These are phyloP conservation scores for Amorpha juglandis DNA, from an alignment of 2,888 invertebrate genomes.

Conservation along the genomic window DNA sequence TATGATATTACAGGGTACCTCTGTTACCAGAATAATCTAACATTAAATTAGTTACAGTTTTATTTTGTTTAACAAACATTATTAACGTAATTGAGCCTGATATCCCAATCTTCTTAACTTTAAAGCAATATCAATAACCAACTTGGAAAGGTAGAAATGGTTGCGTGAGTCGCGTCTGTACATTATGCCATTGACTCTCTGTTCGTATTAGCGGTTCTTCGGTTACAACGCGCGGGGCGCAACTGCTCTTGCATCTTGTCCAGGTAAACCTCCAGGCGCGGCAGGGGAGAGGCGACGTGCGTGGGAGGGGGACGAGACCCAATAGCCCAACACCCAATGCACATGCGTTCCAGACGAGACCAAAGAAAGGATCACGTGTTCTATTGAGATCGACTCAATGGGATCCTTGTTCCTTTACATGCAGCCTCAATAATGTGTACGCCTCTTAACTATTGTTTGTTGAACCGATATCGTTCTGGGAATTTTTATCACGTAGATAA, in stretches of 20 bases:
- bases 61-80: no score
- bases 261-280: slow-evolving; percentile 72
- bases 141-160: not conserved
- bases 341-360: slow-evolving; percentile 56
- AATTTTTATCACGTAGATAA: not conserved
- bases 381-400: slow-evolving; percentile 18
- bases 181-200: slow-evolving; percentile 36
- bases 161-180: slow-evolving; percentile 32
- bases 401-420: slow-evolving; percentile 16
- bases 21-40: no score
- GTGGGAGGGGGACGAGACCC: slow-evolving; percentile 36
- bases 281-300: slow-evolving; percentile 37
- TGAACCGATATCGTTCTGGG: slow-evolving; percentile 19
- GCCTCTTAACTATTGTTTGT: slow-evolving; percentile 21
- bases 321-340: slow-evolving; percentile 57
- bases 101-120: no score
- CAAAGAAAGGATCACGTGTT: slow-evolving; percentile 32
- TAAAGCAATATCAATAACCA: not conserved
- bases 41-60: no score
- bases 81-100: no score
- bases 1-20: no score
- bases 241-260: slow-evolving; percentile 58
- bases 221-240: slow-evolving; percentile 53
- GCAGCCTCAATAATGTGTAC: slow-evolving; percentile 12
- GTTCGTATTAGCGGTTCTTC: slow-evolving; percentile 66